phyloP scores from a whole-genome alignment of 2,113 vertebrate genomes.

The Muntiacus muntjak region DNA sequence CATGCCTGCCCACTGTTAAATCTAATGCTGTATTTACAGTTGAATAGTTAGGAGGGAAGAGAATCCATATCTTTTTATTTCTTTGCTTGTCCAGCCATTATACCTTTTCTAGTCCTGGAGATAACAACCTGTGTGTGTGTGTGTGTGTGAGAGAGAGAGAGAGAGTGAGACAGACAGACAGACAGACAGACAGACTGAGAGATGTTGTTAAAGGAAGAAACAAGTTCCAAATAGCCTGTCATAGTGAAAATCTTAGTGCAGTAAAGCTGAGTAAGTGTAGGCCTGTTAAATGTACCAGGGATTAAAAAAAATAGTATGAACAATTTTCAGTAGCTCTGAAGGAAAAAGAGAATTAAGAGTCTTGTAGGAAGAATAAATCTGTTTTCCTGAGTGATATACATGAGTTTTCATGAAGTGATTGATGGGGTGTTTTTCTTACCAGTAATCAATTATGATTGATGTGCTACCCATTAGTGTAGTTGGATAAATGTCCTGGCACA shows the following conservation, averaged over 20 bases:
- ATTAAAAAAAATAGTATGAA: neutral
- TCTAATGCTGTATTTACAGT: neutral
- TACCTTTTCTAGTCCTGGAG: neutral
- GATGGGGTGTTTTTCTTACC: conserved; percentile 1
- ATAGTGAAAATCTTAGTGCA: neutral
- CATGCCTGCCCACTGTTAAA: neutral
- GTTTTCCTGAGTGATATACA: conserved; percentile 25
- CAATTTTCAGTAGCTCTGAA: neutral
- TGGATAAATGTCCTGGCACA: neutral
- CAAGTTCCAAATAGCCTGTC: neutral
- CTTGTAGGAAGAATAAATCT: neutral
- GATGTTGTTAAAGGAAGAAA: neutral
- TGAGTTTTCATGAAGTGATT: conserved; percentile 33
- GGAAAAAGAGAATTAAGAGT: neutral
- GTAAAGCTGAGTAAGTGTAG: neutral
- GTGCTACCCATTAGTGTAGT: neutral
- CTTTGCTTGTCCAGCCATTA: neutral
- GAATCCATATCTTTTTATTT: neutral
- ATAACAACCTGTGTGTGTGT: neutral
- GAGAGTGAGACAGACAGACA: neutral
- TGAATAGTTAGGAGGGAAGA: conserved; percentile 5
- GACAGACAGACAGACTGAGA: no score
- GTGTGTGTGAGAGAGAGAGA: neutral
- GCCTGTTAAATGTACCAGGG: neutral
- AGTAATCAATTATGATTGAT: neutral